Conservation (phyloP, 2,113 vertebrate species). For the Otis tarda region DNA sequence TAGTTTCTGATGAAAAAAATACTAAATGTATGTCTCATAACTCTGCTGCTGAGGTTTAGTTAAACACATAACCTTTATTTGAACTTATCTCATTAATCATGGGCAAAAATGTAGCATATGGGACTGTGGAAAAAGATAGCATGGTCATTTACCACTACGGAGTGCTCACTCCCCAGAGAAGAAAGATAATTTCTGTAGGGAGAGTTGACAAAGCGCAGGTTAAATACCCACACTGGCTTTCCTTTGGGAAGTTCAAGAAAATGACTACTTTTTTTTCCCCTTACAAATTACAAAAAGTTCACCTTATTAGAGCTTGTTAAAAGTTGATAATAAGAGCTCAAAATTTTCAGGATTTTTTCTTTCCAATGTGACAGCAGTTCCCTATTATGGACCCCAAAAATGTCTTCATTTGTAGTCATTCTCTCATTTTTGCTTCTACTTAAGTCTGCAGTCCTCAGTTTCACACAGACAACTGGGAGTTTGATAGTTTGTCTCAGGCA, state of each 20-base stretch:
- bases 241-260: neutral
- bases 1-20: slow-evolving; percentile 51
- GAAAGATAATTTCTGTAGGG: neutral
- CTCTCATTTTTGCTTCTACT: neutral
- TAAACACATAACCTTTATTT: slow-evolving; percentile 64
- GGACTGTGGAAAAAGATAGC: neutral
- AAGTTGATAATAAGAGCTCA: neutral
- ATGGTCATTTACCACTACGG: neutral
- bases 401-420: neutral
- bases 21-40: slow-evolving; percentile 41
- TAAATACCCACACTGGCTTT: neutral
- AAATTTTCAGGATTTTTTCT: neutral
- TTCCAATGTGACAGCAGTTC: neutral
- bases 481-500: neutral
- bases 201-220: neutral
- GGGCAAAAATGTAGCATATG: neutral
- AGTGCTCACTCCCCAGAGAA: neutral
- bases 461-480: neutral
- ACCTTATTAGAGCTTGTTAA: neutral
- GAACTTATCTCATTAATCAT: slow-evolving; percentile 68
- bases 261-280: neutral
- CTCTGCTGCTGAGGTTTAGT: slow-evolving; percentile 42
- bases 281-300: neutral
- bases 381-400: neutral
- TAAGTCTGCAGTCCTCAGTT: neutral